Percentiles rank a stretch among this genome's conserved stretches.
These are phyloP conservation scores for Ptyas mucosa DNA, from an alignment of 2,113 vertebrate species.

Conservation along the genomic window DNA sequence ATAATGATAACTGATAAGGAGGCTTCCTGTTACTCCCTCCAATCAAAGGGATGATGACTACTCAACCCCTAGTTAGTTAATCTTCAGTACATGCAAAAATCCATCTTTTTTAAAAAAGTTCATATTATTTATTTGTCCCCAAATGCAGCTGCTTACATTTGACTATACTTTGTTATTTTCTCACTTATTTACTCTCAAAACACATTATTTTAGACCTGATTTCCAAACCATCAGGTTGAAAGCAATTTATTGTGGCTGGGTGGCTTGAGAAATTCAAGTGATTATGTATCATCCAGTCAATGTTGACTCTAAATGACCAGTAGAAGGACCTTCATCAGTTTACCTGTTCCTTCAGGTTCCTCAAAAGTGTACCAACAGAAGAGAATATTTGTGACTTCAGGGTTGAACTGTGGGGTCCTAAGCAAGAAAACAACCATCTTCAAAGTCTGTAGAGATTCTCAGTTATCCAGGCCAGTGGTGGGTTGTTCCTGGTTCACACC, in stretches of 20 bases:
- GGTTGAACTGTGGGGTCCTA: too few relatives aligned
- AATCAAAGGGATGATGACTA: neutral
- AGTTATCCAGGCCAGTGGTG: too few relatives aligned
- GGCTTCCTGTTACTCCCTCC: neutral
- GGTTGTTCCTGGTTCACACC: too few relatives aligned
- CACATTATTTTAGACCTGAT: neutral
- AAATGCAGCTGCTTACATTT: constrained; percentile 9
- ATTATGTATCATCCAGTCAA: neutral
- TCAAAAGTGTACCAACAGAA: neutral
- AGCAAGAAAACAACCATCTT: too few relatives aligned
- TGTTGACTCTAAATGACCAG: neutral
- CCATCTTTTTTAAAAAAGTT: neutral
- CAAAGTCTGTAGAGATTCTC: neutral
- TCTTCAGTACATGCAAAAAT: neutral
- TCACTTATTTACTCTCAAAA: constrained; percentile 4
- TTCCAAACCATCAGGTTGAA: neutral
- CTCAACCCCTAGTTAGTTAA: neutral
- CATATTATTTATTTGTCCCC: constrained; percentile 7
- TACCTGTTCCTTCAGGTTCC: neutral
- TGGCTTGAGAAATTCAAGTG: neutral
- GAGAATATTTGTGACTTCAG: too few relatives aligned
- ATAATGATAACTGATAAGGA: too few relatives aligned
- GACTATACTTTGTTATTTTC: neutral
- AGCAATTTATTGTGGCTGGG: neutral
- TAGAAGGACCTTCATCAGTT: neutral